Evolutionary conservation across 2,888 invertebrate genomes (phyloP), one percentile per base, ranked within the genome.

Genomic region (Leptinotarsa peninsularis): DNA sequence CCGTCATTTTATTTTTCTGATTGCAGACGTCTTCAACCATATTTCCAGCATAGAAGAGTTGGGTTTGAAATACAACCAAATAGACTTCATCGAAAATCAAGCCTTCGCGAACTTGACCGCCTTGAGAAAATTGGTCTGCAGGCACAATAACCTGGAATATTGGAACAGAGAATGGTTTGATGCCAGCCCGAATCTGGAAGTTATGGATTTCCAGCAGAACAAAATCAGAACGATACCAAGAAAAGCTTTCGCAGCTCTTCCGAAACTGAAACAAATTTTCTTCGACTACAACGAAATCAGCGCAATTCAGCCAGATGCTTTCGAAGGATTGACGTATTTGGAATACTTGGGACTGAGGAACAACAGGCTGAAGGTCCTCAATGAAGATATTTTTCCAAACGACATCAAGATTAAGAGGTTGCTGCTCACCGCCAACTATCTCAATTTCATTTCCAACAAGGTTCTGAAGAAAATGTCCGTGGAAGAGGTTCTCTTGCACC

Each of bases 231-330:
- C 69, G 15, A 76, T 83, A 10, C 82, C 81, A 1, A 76, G 72
- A 13, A 49, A 56, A 21, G 83, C 82, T 1, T 82, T 83, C 71
- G 69, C 67, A 15, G 49, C 66, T 63, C 67, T 83, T 54, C 56
- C 66, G 10, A 82, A 81, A 33, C 68, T 83, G 43, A 75, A 70
- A 18, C 27, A 76, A 43, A 75, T 83, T 27, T 74, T 73, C 70
- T 82, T 83, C 27, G 80, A 83, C 60, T 76, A 73, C 63, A 84
- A 84, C 74, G 82, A 82, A 69, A 82, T 84, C 54, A 66, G 74
- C 14, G 5, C 27, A 5, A 63, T 63, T 5, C 33, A 63, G 14
- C 27, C 63, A 13, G 43, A 43, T 5, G 63, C 63, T 43, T 68
- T 68, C 27, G 3, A 27, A 7, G 52, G 52, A 7, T 13, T 68